These are phyloP conservation scores for Sipha flava DNA, from an alignment of 1,140 invertebrate genomes.

Conservation along the genomic window DNA sequence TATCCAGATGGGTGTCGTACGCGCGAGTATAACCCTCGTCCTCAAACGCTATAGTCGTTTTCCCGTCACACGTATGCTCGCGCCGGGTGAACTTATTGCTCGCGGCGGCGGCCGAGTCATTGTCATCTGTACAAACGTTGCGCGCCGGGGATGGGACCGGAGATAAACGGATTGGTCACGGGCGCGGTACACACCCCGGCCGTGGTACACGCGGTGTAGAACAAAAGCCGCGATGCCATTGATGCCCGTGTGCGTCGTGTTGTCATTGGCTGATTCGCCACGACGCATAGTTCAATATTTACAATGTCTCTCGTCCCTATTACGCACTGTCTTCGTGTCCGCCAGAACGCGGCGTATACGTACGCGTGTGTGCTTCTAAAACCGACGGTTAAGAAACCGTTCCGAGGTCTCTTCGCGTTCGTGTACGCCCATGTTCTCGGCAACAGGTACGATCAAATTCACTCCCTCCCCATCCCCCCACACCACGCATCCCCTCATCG, in stretches of 20 bases:
- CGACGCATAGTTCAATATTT: slow-evolving; percentile 26
- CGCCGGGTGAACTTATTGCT: slow-evolving; percentile 6
- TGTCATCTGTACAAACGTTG: background rate
- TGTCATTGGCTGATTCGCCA: slow-evolving; percentile 24
- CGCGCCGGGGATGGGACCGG: slow-evolving; percentile 7
- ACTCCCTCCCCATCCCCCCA: background rate
- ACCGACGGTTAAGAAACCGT: slow-evolving; percentile 27
- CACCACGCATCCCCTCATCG: background rate
- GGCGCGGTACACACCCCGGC: background rate
- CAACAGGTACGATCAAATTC: background rate
- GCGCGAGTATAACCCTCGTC: too few species aligned
- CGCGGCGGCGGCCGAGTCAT: background rate
- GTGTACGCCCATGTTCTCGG: background rate
- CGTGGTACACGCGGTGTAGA: background rate
- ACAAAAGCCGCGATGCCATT: slow-evolving; percentile 17
- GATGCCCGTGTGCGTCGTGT: background rate
- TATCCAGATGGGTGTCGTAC: slow-evolving; percentile 5
- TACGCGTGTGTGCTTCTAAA: background rate
- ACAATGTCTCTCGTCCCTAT: slow-evolving; percentile 9
- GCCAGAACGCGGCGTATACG: background rate
- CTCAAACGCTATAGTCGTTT: too few species aligned
- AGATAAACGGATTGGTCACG: slow-evolving; percentile 26
- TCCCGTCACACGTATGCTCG: background rate
- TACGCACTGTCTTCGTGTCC: background rate
- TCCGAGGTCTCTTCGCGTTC: background rate